Percentiles rank a stretch among this genome's conserved stretches.
These are phyloP conservation scores for Drosophila tripunctata DNA, from an alignment of 2,888 invertebrate genomes.

Conservation along the genomic window DNA sequence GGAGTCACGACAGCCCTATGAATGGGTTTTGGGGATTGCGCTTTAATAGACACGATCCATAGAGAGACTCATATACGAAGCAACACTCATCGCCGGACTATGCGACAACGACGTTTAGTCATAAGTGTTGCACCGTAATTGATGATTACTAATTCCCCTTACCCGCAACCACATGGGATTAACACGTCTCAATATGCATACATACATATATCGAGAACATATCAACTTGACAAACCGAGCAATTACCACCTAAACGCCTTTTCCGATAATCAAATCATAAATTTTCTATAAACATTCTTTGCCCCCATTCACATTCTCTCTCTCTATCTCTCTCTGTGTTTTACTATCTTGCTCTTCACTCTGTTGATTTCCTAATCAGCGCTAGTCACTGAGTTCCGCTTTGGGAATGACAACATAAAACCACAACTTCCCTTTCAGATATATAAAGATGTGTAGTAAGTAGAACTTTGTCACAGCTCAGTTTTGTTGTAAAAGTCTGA, in stretches of 20 bases:
- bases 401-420: conserved; percentile 16
- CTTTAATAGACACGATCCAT: conserved; percentile 63
- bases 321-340: background rate
- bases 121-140: conserved; percentile 67
- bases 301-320: background rate
- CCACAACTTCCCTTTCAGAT: conserved; percentile 30
- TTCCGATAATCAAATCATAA: conserved; percentile 31
- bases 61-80: background rate
- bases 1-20: conserved; percentile 67
- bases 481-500: background rate
- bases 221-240: conserved; percentile 16
- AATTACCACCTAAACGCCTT: conserved; percentile 38
- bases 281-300: background rate
- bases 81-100: conserved; percentile 60
- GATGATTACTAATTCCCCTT: conserved; percentile 67
- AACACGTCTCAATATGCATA: too few species aligned
- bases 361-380: conserved; percentile 9
- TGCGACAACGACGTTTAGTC: conserved; percentile 61
- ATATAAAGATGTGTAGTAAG: background rate
- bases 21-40: conserved; percentile 14
- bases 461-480: background rate
- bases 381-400: conserved; percentile 26
- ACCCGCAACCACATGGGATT: too few species aligned
- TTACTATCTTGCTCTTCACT: background rate
- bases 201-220: conserved; percentile 24